Evolutionary conservation across 2,797 vertebrate genomes (phyloP), one percentile per base, ranked within the genome.

Genomic region (Esox masquinongy): DNA sequence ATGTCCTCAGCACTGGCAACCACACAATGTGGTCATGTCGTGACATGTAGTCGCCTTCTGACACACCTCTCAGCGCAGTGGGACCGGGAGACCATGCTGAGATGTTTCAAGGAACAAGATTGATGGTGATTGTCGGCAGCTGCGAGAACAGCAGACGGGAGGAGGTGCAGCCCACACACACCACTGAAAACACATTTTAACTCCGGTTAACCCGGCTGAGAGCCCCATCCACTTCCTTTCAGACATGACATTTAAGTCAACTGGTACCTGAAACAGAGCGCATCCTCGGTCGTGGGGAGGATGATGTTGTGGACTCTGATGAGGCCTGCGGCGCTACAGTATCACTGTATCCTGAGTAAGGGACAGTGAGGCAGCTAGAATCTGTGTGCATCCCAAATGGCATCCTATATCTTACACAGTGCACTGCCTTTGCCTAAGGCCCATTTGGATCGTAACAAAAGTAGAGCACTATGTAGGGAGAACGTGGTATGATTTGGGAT

Each of bases 261-360:
- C 39, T 7, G 39, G 39, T 43, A 43, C 39, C 97, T 97, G 97
- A 82, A 97, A 90, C 79, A 98, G 86, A 66, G 92, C 94, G 83
- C 96, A 93, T 80, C 97, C 97, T 29, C n/a, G 86, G 39, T 96
- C 97, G 29, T 24, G 81, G 70, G 96, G 84, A 74, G 92, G 49
- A 88, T 81, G 69, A 47, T 70, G 49, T 83, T 87, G 1, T 90
- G 79, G 34, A 84, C 80, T 86, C 77, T 31, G 96, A 94, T 79
- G 97, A 80, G 17, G 96, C 96, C 77, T 96, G 95, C 70, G 97
- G 88, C 51, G 95, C 96, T 80, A 97, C 29, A 31, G 29, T 31
- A 31, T 89, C 26, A 97, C 81, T 0, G 96, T 97, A 83, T 97
- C 96, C 97, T 98, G 91, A 86, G 53, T 82, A 66, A 81, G 74